These are phyloP conservation scores for Caenorhabditis sulstoni DNA, from an alignment of 2,888 invertebrate species.

Conservation along the genomic window DNA sequence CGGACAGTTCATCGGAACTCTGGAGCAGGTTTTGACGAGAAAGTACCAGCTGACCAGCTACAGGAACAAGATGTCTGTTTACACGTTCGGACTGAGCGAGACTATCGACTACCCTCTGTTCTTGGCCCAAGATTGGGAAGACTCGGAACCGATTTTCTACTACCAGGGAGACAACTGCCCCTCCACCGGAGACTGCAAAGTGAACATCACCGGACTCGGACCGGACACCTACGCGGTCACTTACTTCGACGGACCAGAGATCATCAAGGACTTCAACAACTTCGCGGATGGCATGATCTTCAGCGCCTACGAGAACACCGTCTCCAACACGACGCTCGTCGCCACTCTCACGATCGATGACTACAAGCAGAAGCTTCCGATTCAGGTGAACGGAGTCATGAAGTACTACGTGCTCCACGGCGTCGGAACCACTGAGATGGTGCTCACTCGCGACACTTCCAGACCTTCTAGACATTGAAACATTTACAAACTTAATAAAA, in stretches of 20 bases:
- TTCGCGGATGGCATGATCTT: slow-evolving; percentile 5
- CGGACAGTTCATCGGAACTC: slow-evolving; percentile 27
- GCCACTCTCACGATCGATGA: slow-evolving; percentile 13
- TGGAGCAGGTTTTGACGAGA: slow-evolving; percentile 12
- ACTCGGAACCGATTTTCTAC: neutral
- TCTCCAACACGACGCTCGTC: slow-evolving; percentile 8
- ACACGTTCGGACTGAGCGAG: slow-evolving; percentile 23
- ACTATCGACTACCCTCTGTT: slow-evolving; percentile 8
- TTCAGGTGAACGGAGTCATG: slow-evolving; percentile 27
- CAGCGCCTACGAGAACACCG: slow-evolving; percentile 22
- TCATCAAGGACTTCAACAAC: slow-evolving; percentile 6
- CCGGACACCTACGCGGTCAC: slow-evolving; percentile 10
- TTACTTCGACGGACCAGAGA: slow-evolving; percentile 17
- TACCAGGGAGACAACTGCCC: slow-evolving; percentile 29
- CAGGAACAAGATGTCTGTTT: slow-evolving; percentile 35
- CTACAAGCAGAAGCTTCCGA: slow-evolving; percentile 21
- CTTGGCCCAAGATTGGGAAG: slow-evolving; percentile 12
- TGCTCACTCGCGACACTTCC: slow-evolving; percentile 25
- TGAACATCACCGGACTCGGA: slow-evolving; percentile 1
- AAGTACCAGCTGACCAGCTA: slow-evolving; percentile 7
- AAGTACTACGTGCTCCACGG: slow-evolving; percentile 26
- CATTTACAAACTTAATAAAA: neutral
- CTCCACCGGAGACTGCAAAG: slow-evolving; percentile 14
- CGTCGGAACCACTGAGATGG: slow-evolving; percentile 16
- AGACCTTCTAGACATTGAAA: slow-evolving; percentile 26